Evolutionary conservation across 2,113 vertebrate species (phyloP).

Genomic region (Hemichromis elongatus): DNA sequence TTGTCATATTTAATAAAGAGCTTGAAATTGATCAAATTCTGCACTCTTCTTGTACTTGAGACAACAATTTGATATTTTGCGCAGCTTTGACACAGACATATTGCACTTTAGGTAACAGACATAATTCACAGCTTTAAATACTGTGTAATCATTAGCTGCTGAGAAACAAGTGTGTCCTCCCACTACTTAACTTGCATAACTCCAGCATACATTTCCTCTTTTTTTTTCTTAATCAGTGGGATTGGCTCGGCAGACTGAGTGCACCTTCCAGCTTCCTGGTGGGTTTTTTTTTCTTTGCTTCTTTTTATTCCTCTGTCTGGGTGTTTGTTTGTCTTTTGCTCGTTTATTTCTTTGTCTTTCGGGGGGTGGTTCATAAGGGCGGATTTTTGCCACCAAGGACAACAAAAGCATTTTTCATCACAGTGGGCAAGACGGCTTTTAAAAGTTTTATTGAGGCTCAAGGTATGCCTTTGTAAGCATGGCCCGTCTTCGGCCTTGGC

Average conservation of each 20-base stretch:
- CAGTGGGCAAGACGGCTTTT: not conserved
- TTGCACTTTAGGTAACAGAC: not conserved
- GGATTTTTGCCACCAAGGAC: slow-evolving; percentile 18
- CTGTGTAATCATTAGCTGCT: not conserved
- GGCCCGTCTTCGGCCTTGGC: slow-evolving; percentile 7
- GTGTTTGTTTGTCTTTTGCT: not conserved
- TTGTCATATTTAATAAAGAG: not conserved
- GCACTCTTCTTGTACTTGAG: not conserved
- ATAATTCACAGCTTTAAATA: slow-evolving; percentile 8
- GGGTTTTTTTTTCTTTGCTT: rapidly evolving
- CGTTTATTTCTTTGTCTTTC: rapidly evolving
- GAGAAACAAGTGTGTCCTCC: not conserved
- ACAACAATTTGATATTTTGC: not conserved
- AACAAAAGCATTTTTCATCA: slow-evolving; percentile 18
- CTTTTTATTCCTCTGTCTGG: not conserved
- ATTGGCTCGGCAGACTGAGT: not conserved
- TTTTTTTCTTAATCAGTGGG: not conserved
- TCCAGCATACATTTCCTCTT: not conserved
- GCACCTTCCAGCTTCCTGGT: not conserved
- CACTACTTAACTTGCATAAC: not conserved
- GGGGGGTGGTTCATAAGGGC: not conserved
- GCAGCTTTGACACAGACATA: not conserved
- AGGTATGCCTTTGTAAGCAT: slow-evolving; percentile 20
- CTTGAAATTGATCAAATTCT: not conserved
- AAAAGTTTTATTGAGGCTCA: slow-evolving; percentile 16